Evolutionary conservation across 2,888 invertebrate genomes (phyloP), one percentile per base, ranked within the genome.

Genomic region (Sericinus montela): DNA sequence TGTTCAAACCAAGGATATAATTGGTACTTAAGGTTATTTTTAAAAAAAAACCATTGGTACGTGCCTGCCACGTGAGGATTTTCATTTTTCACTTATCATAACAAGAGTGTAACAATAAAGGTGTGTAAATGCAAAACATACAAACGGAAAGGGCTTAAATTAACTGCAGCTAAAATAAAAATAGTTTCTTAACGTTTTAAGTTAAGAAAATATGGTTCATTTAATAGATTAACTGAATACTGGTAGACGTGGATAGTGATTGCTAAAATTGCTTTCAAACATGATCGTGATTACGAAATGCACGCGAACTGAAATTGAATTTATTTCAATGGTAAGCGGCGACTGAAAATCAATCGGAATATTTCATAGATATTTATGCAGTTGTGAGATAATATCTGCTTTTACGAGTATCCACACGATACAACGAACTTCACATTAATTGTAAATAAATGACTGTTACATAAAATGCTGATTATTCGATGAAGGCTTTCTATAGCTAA

Each of bases 261-360:
- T 47, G 13, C 47, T 13, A 40, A 47, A 41, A 41, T 19, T 40
- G 47, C 40, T 47, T 41, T 47, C 47, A 47, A 47, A 41, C 40
- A 47, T 41, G 40, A 11, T 47, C 35, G 47, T 41, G 40, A 47
- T 41, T 47, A 41, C 40, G 47, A 47, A 28, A 28, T 41, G 47
- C 35, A 47, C 40, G 41, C 40, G 47, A 47, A 47, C 47, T 35
- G 40, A 47, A 41, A 41, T 47, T 47, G 47, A 41, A 47, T 47
- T 47, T 47, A 41, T 47, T 35, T 47, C 35, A 47, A 35, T 41
- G 36, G 29, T 29, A 35, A 28, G 35, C 41, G 35, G 47, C 35
- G 35, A 35, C 40, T 35, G 40, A 28, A 41, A 47, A 40, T 47
- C 40, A 47, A 47, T 47, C 47, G 47, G 40, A 35, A 41, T 47